Evolutionary conservation across 2,113 vertebrate species (phyloP), one percentile per base, ranked within the genome.

Genomic region (Rafetus swinhoei): DNA sequence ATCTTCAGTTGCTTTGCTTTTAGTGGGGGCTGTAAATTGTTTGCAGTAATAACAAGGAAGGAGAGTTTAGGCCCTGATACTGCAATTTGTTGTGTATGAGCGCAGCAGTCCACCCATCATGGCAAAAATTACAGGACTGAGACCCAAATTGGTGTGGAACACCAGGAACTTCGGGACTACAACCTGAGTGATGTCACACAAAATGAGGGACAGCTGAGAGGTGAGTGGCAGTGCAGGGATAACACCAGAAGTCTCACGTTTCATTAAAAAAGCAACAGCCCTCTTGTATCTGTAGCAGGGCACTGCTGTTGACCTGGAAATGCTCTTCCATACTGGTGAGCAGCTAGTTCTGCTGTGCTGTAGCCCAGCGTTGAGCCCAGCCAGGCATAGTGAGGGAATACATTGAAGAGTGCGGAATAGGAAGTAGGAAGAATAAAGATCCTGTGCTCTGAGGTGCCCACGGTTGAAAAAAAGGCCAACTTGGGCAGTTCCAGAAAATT

Each of bases 11-110:
- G 52, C n/a, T 54, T 69, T 16, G 54, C 15, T 8, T 87, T 93
- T 93, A 35, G 94, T 95, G 85, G 45, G 55, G 81, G 72, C 53
- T 95, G 83, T 56, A 93, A 92, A 91, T 60, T 91, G 80, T 79
- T 92, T 92, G 94, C 92, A 89, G 80, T 84, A 50, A 84, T 74
- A 81, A 86, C 32, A n/a, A 35, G 65, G 7, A 35, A 72, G 4
- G n/a, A 69, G 16, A 9, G n/a, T 21, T 16, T 72, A 10, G n/a
- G 18, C 65, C 65, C n/a, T 35, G 32, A 3, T 72, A 3, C 18
- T 72, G 9, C 18, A 35, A n/a, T 35, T 72, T 14, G n/a, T 65
- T n/a, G 29, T n/a, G 14, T 65, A n/a, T 21, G 85, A 92, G 65
- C n/a, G 13, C 4, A 93, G 39, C 50, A 35, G 52, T 62, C 39